Evolutionary conservation across 1,140 invertebrate species (phyloP).

Genomic region (Stratiolaelaps scimitus): DNA sequence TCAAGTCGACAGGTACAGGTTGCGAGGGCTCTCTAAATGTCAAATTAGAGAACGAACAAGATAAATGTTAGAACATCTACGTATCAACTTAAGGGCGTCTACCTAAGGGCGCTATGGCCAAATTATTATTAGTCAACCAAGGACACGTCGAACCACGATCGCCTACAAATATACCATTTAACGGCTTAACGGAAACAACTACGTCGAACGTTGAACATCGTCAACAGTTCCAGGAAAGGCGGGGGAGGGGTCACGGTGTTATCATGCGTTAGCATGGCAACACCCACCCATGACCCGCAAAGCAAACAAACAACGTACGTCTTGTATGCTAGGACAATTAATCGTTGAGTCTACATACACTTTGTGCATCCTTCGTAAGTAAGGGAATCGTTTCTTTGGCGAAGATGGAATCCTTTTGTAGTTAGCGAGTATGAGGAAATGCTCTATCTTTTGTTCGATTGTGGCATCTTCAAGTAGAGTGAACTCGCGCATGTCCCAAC

Average conservation of each 20-base stretch:
- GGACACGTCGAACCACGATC: background rate
- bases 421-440: constrained; percentile 10
- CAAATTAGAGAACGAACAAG: background rate
- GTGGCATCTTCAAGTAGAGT: background rate
- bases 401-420: background rate
- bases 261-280: no score
- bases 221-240: no score
- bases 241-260: no score
- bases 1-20: background rate
- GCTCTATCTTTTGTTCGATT: constrained; percentile 15
- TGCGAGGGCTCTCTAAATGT: background rate
- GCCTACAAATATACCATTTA: background rate
- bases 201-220: no score
- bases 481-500: background rate
- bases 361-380: background rate
- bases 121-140: background rate
- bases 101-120: background rate
- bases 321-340: no score
- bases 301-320: no score
- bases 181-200: background rate
- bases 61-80: background rate
- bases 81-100: no score
- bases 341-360: background rate
- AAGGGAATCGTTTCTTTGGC: background rate
- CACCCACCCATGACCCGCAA: no score